Base-by-base conservation (phyloP, 53 echinoderm and acorn worm genomes). In the Glandiceps talaboti region DNA sequence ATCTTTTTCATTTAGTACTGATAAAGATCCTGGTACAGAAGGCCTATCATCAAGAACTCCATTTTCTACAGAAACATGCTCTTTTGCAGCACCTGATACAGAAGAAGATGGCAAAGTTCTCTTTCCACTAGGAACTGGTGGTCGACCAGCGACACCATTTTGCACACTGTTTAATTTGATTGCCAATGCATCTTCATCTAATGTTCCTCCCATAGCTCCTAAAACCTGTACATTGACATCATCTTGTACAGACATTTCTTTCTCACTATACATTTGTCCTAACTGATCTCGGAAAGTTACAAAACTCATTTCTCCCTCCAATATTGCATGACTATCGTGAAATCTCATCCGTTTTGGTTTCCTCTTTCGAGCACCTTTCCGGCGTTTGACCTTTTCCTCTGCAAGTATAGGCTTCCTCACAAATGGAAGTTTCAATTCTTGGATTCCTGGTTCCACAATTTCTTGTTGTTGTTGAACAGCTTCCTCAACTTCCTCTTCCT, bases 241-340 rank as follows among this genome's bases (percentile, higher is more conserved):
- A 83, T 92, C 92, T 26, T 82, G 82, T 31, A 90, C 80, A 1
- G 92, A 90, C 26, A 84, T 87, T 77, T 90, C 96, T 33, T 93
- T 81, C 76, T 96, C 96, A 85, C 93, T 96, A 28, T 89, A 88
- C 64, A 45, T 45, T 45, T 45, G 64, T 31, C 92, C 96, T 31
- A 86, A 77, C 80, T 89, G 86, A 28, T 93, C 96, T 1, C 93
- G 85, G 83, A 93, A 96, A 28, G 93, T 96, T 20, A 45, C 20
- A 20, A 12, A 45, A 82, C 96, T 96, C 73, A 96, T 88, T 64
- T 96, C 96, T 0, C 96, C 96, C 74, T 96, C 96, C 77, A 93
- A 81, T 81, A 96, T 96, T 27, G 96, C 96, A 76, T 96, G 90
- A 33, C 96, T 96, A 78, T 96, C 96, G 33, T 93, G 90, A 14